Base-by-base conservation (phyloP, 2,113 vertebrate genomes). In the Donacobius atricapilla region DNA sequence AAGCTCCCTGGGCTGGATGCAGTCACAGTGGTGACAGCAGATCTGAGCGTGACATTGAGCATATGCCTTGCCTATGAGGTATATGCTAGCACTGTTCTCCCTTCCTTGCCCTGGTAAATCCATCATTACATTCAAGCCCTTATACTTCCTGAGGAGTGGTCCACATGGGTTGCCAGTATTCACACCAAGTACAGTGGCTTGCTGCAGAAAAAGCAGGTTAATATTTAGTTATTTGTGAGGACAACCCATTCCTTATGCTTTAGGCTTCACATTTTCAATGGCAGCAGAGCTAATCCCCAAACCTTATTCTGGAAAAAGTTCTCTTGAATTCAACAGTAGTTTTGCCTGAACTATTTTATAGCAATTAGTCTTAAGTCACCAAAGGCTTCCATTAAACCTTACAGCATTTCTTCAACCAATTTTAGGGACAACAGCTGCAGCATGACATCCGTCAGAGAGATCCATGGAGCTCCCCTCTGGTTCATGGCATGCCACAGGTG, bases 41-140 rank as follows among this genome's bases (percentile, higher is more conserved):
- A 54, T 86, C 54, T n/a, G n/a, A 28, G 35, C 31, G 30, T 93
- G 89, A 97, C 76, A 94, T 42, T 93, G 44, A 97, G 56, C 95
- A 97, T 47, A 93, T 40, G 68, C 30, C 42, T 58, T 71, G 71
- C 66, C 19, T 92, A 31, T 18, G 58, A 58, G 33, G 72, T 37
- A 3, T 7, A 4, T 48, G 28, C 45, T 57, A 13, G 20, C 75
- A n/a, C 24, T 70, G 48, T 33, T 90, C 50, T 87, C 40, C 40
- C 31, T 87, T 58, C 82, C 24, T 19, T 79, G 31, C 30, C 51
- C 70, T 94, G 88, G 25, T 58, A 94, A 94, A 97, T 30, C 50
- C 71, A 80, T 93, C 58, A 63, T 23, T 93, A 33, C 5, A 4
- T n/a, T 37, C 66, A 73, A 79, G 45, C 10, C 21, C 30, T 70